These are phyloP conservation scores for Pogonocherus hispidulus DNA, from an alignment of 2,888 invertebrate genomes.

Conservation along the genomic window DNA sequence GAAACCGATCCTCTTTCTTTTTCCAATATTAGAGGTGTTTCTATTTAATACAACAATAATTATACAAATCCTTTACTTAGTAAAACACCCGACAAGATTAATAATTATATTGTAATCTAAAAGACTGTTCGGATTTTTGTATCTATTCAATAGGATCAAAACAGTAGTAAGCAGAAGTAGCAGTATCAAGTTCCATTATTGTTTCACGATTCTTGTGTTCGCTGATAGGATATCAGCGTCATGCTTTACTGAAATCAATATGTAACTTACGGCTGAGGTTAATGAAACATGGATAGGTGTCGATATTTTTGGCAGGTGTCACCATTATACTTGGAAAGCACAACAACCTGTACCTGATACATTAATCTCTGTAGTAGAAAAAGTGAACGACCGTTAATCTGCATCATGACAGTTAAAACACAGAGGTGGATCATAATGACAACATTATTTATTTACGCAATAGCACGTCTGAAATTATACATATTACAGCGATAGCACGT, in stretches of 20 bases:
- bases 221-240: neutral
- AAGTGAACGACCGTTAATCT: slow-evolving; percentile 2
- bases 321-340: neutral
- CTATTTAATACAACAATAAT: no score
- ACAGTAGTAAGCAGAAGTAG: neutral
- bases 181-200: neutral
- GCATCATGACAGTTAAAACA: neutral
- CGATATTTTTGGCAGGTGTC: neutral
- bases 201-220: neutral
- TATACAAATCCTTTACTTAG: no score
- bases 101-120: no score
- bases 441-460: neutral
- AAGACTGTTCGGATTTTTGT: no score
- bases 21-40: no score
- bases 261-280: neutral
- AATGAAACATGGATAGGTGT: neutral
- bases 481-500: no score
- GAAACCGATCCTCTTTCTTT: no score
- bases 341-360: neutral
- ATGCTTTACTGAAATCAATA: neutral
- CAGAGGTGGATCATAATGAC: neutral
- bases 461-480: no score
- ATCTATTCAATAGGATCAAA: no score
- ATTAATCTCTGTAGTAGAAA: neutral
- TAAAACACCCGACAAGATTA: no score